These are phyloP conservation scores for Drosophila neutralis DNA, from an alignment of 2,888 invertebrate genomes.

Conservation along the genomic window DNA sequence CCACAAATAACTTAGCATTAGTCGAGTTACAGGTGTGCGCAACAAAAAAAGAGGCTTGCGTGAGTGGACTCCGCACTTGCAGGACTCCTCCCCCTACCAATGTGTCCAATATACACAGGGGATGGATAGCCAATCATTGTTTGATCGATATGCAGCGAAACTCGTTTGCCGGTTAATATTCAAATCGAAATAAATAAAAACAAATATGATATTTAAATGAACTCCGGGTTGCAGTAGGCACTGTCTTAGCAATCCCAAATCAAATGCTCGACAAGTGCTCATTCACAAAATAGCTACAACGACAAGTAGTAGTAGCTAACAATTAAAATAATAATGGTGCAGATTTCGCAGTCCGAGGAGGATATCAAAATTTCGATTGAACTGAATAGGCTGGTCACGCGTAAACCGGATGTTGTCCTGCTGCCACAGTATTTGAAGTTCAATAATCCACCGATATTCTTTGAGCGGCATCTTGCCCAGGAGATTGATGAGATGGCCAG, in stretches of 20 bases:
- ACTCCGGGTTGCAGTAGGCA: slow-evolving; percentile 50
- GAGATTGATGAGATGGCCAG: slow-evolving; percentile 83
- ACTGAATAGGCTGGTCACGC: slow-evolving; percentile 80
- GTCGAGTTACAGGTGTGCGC: slow-evolving; percentile 55
- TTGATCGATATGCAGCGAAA: slow-evolving; percentile 66
- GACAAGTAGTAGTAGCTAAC: slow-evolving; percentile 26
- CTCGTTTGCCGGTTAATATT: slow-evolving; percentile 73
- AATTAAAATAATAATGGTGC: slow-evolving; percentile 73
- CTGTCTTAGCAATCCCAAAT: slow-evolving; percentile 38
- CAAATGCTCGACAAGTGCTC: slow-evolving; percentile 32
- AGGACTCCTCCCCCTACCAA: neutral
- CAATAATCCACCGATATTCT: slow-evolving; percentile 84
- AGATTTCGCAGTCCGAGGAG: slow-evolving; percentile 83
- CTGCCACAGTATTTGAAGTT: slow-evolving; percentile 83
- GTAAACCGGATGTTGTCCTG: slow-evolving; percentile 83
- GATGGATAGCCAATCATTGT: slow-evolving; percentile 71
- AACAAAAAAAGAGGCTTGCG: slow-evolving; percentile 25
- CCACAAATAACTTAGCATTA: slow-evolving; percentile 23
- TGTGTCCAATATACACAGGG: slow-evolving; percentile 27
- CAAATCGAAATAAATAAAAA: slow-evolving; percentile 67
- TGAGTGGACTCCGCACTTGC: slow-evolving; percentile 20
- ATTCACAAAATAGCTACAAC: slow-evolving; percentile 49
- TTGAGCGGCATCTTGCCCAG: slow-evolving; percentile 82
- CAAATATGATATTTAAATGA: slow-evolving; percentile 61
- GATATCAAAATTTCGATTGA: slow-evolving; percentile 84